phyloP scores from a whole-genome alignment of 2,797 vertebrate genomes.

The Silurus lanzhouensis region DNA sequence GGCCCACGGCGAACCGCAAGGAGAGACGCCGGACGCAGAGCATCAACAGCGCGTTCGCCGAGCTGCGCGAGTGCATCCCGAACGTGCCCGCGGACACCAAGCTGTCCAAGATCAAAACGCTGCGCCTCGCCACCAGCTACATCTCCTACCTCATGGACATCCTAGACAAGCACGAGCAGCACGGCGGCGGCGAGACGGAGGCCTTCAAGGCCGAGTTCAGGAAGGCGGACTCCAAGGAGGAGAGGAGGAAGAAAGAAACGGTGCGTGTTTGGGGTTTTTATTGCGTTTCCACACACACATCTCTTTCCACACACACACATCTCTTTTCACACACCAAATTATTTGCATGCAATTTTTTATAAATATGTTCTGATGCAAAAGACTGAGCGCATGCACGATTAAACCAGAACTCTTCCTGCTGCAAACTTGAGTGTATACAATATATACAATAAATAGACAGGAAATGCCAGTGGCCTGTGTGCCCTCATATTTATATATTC shows the following conservation, averaged over 20 bases:
- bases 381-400: neutral
- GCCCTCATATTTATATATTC: no score
- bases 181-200: constrained; percentile 85
- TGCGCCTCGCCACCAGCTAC: constrained; percentile 95
- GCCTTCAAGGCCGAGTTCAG: constrained; percentile 98
- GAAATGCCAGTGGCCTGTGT: no score
- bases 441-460: neutral
- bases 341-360: neutral
- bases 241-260: constrained; percentile 92
- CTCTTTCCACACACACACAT: neutral
- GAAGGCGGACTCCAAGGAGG: constrained; percentile 93
- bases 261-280: constrained; percentile 69
- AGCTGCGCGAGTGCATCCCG: constrained; percentile 95
- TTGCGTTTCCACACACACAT: neutral
- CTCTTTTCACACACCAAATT: neutral
- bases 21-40: constrained; percentile 97
- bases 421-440: neutral
- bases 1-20: constrained; percentile 95
- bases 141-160: constrained; percentile 99
- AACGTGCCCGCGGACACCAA: constrained; percentile 98
- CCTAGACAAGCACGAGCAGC: constrained; percentile 94
- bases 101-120: constrained; percentile 96
- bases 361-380: neutral
- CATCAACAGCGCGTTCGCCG: constrained; percentile 98
- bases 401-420: constrained; percentile 5